phyloP scores from a whole-genome alignment of 2,888 invertebrate species.

The Coelopa pilipes region DNA sequence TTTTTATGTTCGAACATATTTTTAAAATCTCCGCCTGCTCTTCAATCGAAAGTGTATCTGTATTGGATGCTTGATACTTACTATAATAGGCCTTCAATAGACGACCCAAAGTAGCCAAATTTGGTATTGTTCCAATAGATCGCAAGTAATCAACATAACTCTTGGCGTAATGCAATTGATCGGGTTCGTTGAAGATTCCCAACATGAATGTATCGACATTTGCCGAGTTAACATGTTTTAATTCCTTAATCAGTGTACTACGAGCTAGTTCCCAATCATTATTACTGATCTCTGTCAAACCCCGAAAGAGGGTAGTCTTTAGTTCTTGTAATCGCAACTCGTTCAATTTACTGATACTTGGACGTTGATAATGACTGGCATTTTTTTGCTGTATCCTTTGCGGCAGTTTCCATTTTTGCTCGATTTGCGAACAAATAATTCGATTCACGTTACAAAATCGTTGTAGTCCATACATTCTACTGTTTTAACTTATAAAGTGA shows the following conservation, averaged over 20 bases:
- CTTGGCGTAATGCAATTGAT: conserved; percentile 69
- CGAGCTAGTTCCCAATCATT: conserved; percentile 57
- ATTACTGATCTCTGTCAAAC: conserved; percentile 43
- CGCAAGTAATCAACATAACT: conserved; percentile 72
- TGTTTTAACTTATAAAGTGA: background rate
- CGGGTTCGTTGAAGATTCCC: conserved; percentile 67
- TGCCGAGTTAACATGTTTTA: conserved; percentile 55
- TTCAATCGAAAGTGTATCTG: conserved; percentile 30
- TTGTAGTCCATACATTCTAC: conserved; percentile 19
- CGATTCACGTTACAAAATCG: background rate
- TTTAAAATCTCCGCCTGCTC: conserved; percentile 71
- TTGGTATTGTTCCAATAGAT: conserved; percentile 67
- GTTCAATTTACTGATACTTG: conserved; percentile 41
- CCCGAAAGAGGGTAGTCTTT: conserved; percentile 46
- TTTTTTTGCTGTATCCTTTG: conserved; percentile 10
- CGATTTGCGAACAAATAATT: conserved; percentile 4
- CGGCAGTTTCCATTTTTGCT: background rate
- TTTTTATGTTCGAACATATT: conserved; percentile 63
- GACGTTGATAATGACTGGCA: conserved; percentile 52
- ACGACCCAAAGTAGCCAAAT: conserved; percentile 71
- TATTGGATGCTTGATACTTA: conserved; percentile 50
- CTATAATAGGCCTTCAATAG: conserved; percentile 70
- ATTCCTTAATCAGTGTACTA: conserved; percentile 48
- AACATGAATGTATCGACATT: conserved; percentile 74
- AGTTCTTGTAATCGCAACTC: conserved; percentile 52